phyloP scores from a whole-genome alignment of 1,140 invertebrate genomes.

The Cecropterus lyciades region DNA sequence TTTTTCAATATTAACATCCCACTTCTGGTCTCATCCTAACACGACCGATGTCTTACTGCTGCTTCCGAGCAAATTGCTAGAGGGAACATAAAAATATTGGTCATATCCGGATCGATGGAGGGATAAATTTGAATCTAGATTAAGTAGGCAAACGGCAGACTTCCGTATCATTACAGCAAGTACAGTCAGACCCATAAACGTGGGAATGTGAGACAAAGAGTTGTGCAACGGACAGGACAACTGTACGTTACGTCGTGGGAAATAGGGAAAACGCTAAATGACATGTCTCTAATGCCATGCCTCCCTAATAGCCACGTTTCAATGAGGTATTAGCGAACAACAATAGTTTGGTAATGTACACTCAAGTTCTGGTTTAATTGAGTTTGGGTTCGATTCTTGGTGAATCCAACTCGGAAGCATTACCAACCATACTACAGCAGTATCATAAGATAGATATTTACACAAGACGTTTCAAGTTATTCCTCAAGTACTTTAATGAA shows the following conservation, averaged over 20 bases:
- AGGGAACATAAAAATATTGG: too few species aligned
- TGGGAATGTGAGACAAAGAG: conserved; percentile 41
- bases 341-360: background rate
- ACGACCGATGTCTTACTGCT: too few species aligned
- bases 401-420: too few species aligned
- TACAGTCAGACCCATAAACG: conserved; percentile 31
- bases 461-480: too few species aligned
- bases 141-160: conserved; percentile 5
- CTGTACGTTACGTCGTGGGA: conserved; percentile 40
- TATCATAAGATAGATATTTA: too few species aligned
- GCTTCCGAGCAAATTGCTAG: too few species aligned
- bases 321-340: conserved; percentile 13
- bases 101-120: too few species aligned
- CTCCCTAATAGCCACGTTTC: conserved; percentile 16
- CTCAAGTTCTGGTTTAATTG: background rate
- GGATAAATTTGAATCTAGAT: conserved; percentile 12
- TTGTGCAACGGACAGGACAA: conserved; percentile 39
- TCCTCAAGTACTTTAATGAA: too few species aligned
- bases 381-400: too few species aligned
- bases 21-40: too few species aligned
- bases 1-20: too few species aligned
- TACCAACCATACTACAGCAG: too few species aligned
- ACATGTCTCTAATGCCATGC: conserved; percentile 38
- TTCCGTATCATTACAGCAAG: conserved; percentile 20
- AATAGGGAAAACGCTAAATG: conserved; percentile 45